Evolutionary conservation across 2,888 invertebrate genomes (phyloP), one percentile per base, ranked within the genome.

Genomic region (Pogonocherus hispidulus): DNA sequence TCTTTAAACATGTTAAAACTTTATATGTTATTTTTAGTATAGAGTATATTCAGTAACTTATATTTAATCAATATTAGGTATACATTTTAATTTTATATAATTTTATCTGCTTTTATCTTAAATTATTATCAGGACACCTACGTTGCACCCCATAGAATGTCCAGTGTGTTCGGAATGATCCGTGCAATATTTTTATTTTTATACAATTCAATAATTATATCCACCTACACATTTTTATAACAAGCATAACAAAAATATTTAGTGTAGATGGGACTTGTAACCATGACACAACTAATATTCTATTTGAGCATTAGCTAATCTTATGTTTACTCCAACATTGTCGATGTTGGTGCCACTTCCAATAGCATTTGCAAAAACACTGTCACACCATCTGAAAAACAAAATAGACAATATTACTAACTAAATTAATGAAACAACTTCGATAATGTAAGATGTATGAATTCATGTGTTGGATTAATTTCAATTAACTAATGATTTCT

Each of bases 281-380:
- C 79, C 79, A 79, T 76, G 75, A 76, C 63, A 41, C 44, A 62
- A 71, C 66, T 69, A 69, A 63, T 69, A 63, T 63, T 47, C 32
- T 64, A 71, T 64, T 72, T 69, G 71, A 71, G 69, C 70, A 66
- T 62, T 47, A 63, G 19, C 63, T 54, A 54, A 44, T 44, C 35
- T 11, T 54, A 65, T 20, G 49, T 41, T 49, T 67, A 91, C 83
- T 91, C 91, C 82, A 90, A 90, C 87, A 91, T 92, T 73, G 92
- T 91, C 78, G 94, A 92, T 69, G 96, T 96, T 80, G 96, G 96
- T 79, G 95, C 96, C 83, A 96, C 96, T 86, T 96, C 95, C 84
- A 96, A 88, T 82, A 93, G 88, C 89, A 95, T 91, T 89, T 96
- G 96, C 83, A 95, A 90, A 87, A 95, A 95, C 80, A 94, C 92